A percentile compares a stretch with the other conserved stretches of the same genome.
These are phyloP conservation scores for Falco rusticolus DNA, from an alignment of 2,797 vertebrate genomes.

Conservation along the genomic window DNA sequence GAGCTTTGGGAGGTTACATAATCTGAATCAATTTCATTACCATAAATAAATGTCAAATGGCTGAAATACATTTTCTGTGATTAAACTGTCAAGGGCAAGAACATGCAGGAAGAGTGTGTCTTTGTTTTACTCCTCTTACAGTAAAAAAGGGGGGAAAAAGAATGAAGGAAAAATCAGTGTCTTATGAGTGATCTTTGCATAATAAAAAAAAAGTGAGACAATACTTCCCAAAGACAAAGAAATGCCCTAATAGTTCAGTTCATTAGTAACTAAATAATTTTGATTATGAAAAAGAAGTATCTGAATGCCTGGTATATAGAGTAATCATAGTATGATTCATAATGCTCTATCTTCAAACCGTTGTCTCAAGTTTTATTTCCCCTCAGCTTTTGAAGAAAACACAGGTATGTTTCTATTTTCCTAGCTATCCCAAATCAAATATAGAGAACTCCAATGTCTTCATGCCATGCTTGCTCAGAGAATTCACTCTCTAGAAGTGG, in stretches of 20 bases:
- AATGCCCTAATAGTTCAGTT: neutral
- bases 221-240: neutral
- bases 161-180: neutral
- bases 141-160: neutral
- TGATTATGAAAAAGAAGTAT: neutral
- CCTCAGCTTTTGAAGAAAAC: neutral
- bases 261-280: neutral
- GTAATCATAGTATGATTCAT: neutral
- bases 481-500: neutral
- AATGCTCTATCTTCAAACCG: neutral
- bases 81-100: slow-evolving; percentile 74
- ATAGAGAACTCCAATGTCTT: neutral
- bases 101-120: slow-evolving; percentile 44
- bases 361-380: neutral
- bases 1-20: slow-evolving; percentile 52
- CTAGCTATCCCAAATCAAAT: neutral
- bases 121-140: neutral
- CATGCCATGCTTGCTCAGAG: neutral
- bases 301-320: neutral
- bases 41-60: slow-evolving; percentile 76
- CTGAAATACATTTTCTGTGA: slow-evolving; percentile 68
- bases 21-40: slow-evolving; percentile 71
- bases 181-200: neutral
- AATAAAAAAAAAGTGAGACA: neutral
- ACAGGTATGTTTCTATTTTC: neutral